These are phyloP conservation scores for Thelohanellus kitauei DNA, from an alignment of 30 jellyfish, hydroid and myxozoan genomes.

Conservation along the genomic window DNA sequence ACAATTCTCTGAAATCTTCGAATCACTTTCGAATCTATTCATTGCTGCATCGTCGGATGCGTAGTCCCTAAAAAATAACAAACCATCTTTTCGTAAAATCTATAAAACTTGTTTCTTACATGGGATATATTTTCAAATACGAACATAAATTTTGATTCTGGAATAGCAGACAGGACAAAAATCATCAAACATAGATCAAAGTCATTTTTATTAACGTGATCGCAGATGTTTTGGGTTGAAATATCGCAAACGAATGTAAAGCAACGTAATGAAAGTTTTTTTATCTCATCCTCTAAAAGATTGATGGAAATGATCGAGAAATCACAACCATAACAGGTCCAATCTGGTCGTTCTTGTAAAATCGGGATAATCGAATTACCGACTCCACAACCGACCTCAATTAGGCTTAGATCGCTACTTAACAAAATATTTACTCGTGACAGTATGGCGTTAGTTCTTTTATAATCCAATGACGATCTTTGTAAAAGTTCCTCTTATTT, in stretches of 20 bases:
- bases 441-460: conserved; percentile 42
- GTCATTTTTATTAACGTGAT: conserved; percentile 7
- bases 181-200: conserved; percentile 35
- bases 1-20: no score
- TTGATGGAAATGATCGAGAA: conserved; percentile 72
- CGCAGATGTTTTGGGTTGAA: conserved; percentile 18
- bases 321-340: conserved; percentile 46
- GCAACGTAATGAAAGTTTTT: conserved; percentile 9
- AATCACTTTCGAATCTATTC: no score
- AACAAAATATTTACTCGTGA: conserved; percentile 1
- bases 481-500: conserved; percentile 62
- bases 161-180: conserved; percentile 72
- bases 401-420: conserved; percentile 1
- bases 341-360: conserved; percentile 20
- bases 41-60: no score
- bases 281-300: conserved; percentile 21
- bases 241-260: conserved; percentile 61
- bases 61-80: no score
- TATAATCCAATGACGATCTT: conserved; percentile 79
- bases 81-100: no score
- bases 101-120: conserved; percentile 13
- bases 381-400: conserved; percentile 90
- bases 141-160: conserved; percentile 20
- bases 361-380: conserved; percentile 80
- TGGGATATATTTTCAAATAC: conserved; percentile 15